These are phyloP conservation scores for Florisuga fusca DNA, from an alignment of 2,797 vertebrate genomes.

Conservation along the genomic window DNA sequence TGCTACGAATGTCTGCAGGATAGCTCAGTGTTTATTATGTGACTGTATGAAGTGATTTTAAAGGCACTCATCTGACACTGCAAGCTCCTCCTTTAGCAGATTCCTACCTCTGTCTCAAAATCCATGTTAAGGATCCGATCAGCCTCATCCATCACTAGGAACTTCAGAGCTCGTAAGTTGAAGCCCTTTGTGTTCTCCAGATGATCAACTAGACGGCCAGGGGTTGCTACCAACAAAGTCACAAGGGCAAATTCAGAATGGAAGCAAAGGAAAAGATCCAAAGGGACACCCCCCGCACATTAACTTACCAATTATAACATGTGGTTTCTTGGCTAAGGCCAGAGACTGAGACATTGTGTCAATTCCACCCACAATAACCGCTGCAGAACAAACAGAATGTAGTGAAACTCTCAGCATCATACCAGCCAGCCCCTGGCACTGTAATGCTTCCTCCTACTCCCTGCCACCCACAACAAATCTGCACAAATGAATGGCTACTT, in stretches of 20 bases:
- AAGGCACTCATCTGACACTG: background rate
- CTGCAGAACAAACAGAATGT: constrained; percentile 75
- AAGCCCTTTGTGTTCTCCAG: constrained; percentile 98
- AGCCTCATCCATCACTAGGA: constrained; percentile 97
- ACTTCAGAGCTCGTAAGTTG: constrained; percentile 91
- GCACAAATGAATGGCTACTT: background rate
- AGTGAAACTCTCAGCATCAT: background rate
- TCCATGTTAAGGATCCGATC: constrained; percentile 99
- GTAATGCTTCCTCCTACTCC: background rate
- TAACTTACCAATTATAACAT: constrained; percentile 92
- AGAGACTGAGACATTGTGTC: constrained; percentile 98
- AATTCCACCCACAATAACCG: constrained; percentile 95
- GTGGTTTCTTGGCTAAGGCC: constrained; percentile 96
- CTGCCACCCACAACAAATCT: background rate
- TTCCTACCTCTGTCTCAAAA: constrained; percentile 94
- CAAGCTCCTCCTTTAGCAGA: background rate
- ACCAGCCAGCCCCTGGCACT: background rate
- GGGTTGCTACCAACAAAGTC: constrained; percentile 86
- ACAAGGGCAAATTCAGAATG: background rate
- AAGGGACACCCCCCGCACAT: background rate
- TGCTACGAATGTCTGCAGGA: background rate
- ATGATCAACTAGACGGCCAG: constrained; percentile 94
- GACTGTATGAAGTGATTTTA: background rate
- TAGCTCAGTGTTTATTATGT: background rate
- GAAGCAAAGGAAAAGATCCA: background rate